Evolutionary conservation across 1,140 invertebrate genomes (phyloP), one percentile per base, ranked within the genome.

Genomic region (Xylocopa sonorina): DNA sequence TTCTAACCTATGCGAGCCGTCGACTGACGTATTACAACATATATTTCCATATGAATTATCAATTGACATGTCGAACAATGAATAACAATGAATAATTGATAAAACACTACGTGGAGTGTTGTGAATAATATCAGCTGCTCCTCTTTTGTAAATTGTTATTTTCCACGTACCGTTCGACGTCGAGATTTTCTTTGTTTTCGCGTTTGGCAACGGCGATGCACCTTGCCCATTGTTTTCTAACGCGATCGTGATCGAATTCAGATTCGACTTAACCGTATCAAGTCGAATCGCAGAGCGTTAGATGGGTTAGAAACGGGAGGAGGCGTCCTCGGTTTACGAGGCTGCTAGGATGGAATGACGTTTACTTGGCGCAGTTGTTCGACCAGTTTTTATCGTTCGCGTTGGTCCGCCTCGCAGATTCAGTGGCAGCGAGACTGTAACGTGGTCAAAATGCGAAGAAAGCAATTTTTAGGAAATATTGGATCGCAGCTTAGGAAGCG

Each of bases 321-420:
- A 80, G 41, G 34, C 62, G 43, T 80, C 71, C 43, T 80, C 72
- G 53, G 72, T 75, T 80, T 67, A 76, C 78, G 78, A 80, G 78
- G 78, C 75, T 53, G 78, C 62, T 80, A 50, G 78, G 34, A 67
- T 58, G 72, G 78, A 76, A 80, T 76, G 72, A 53, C 72, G 71
- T 58, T 77, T 67, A 76, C 72, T 75, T 43, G 60, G 68, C 75
- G 67, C 77, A 72, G 69, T 82, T 41, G 72, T 51, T 66, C 72
- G 58, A 75, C 78, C 78, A 73, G 78, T 83, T 80, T 76, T 74
- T 85, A 72, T 57, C 29, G 50, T 50, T 53, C 46, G 9, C 43
- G n/a, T 41, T 51, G 62, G 62, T 48, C 60, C 71, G 62, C 53
- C 51, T 77, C 46, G 76, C 67, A 24, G 76, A 71, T 78, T 62